These are phyloP conservation scores for Heptranchias perlo DNA, from an alignment of 2,113 vertebrate species.

Conservation along the genomic window DNA sequence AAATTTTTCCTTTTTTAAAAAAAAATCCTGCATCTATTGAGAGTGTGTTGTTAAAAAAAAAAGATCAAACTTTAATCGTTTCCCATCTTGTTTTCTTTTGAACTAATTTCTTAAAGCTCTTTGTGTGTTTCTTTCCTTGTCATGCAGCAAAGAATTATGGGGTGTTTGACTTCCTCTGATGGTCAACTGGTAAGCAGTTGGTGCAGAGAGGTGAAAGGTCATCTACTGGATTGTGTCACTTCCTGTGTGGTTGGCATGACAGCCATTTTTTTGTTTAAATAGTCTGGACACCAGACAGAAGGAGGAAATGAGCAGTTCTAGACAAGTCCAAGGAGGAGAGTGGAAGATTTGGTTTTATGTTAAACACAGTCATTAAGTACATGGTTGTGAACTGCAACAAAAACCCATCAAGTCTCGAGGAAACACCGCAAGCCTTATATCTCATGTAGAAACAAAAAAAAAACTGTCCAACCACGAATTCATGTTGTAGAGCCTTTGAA, in stretches of 20 bases:
- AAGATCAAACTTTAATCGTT: background rate
- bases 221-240: conserved; percentile 40
- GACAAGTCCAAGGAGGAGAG: background rate
- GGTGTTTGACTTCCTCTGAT: conserved; percentile 79
- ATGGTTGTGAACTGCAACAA: background rate
- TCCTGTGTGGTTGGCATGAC: conserved; percentile 38
- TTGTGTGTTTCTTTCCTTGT: conserved; percentile 59
- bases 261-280: conserved; percentile 4
- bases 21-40: conserved; percentile 1
- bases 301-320: background rate
- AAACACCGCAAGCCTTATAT: conserved; percentile 36
- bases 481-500: background rate
- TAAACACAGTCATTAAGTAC: background rate
- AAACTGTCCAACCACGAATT: background rate
- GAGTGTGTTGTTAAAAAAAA: background rate
- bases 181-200: conserved; percentile 42
- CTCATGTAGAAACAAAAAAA: background rate
- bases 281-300: conserved; percentile 21
- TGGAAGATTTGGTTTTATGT: background rate
- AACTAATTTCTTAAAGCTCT: conserved; percentile 51
- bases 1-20: conserved; percentile 61
- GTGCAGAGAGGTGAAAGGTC: conserved; percentile 47
- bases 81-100: background rate
- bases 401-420: background rate
- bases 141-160: conserved; percentile 77